Conservation (phyloP, 2,888 invertebrate genomes). For the Polydrusus cervinus region DNA sequence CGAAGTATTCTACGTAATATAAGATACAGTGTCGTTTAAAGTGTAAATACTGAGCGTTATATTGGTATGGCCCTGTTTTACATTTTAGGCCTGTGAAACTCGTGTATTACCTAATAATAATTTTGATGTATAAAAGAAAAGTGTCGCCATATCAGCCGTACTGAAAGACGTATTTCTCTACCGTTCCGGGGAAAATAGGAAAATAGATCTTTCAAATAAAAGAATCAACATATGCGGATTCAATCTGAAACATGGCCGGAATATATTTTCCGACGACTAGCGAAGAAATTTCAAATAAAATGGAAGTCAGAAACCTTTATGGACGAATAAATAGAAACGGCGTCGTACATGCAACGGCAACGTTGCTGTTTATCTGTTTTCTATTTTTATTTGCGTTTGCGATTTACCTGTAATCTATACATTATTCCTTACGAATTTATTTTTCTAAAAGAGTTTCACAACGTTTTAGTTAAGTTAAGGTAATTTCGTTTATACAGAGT, state of each 20-base stretch:
- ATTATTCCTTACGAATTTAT: too few relatives aligned
- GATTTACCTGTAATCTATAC: background rate
- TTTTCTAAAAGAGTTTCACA: too few relatives aligned
- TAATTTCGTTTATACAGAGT: too few relatives aligned
- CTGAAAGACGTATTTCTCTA: background rate
- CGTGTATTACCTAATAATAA: too few relatives aligned
- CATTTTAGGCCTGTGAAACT: too few relatives aligned
- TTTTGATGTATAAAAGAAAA: background rate
- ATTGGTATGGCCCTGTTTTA: too few relatives aligned
- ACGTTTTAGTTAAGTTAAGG: too few relatives aligned
- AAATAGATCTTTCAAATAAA: conserved; percentile 21
- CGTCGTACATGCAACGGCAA: background rate
- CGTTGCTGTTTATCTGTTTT: background rate
- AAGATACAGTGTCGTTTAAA: too few relatives aligned
- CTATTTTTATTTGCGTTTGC: background rate
- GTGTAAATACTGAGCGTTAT: too few relatives aligned
- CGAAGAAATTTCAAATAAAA: conserved; percentile 23
- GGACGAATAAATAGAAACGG: background rate
- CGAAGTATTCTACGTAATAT: too few relatives aligned
- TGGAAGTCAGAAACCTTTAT: conserved; percentile 7
- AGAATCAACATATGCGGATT: conserved; percentile 30
- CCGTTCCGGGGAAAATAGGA: background rate
- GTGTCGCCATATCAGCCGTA: background rate
- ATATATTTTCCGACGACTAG: conserved; percentile 25
- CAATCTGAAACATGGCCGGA: conserved; percentile 28